These are phyloP conservation scores for Diabrotica undecimpunctata DNA, from an alignment of 1,140 invertebrate species.

Conservation along the genomic window DNA sequence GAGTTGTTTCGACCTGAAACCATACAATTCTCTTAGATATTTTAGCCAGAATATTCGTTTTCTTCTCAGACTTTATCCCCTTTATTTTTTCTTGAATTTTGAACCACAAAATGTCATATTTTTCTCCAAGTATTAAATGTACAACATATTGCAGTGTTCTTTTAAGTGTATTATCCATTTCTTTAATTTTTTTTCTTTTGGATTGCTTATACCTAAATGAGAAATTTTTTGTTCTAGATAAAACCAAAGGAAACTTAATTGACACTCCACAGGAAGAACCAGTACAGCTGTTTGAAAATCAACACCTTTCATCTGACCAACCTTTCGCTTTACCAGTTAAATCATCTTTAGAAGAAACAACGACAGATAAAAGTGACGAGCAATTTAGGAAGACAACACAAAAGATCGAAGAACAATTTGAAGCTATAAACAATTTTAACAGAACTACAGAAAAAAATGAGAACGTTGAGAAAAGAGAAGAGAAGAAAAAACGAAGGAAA, in stretches of 20 bases:
- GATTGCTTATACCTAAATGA: too few species aligned
- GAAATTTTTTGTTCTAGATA: neutral
- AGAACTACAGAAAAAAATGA: slow-evolving; percentile 14
- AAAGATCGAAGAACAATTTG: slow-evolving; percentile 18
- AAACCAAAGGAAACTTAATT: neutral
- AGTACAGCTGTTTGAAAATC: neutral
- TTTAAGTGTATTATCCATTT: too few species aligned
- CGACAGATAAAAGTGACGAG: slow-evolving; percentile 16
- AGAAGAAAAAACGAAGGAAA: slow-evolving; percentile 49
- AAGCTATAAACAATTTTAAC: slow-evolving; percentile 8
- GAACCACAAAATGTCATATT: too few species aligned
- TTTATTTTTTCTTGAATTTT: too few species aligned
- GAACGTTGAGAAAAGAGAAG: slow-evolving; percentile 10
- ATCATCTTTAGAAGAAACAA: slow-evolving; percentile 21
- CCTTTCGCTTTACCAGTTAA: slow-evolving; percentile 18
- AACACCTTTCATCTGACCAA: slow-evolving; percentile 7
- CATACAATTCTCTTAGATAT: too few species aligned
- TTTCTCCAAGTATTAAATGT: too few species aligned
- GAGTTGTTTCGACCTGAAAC: too few species aligned
- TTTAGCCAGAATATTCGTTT: too few species aligned
- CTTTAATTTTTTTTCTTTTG: too few species aligned
- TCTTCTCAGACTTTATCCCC: too few species aligned
- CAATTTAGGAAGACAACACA: slow-evolving; percentile 17
- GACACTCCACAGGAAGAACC: neutral
- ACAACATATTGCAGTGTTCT: too few species aligned